These are phyloP conservation scores for Pipistrellus pipistrellus DNA, from an alignment of 2,797 vertebrate species.

Conservation along the genomic window DNA sequence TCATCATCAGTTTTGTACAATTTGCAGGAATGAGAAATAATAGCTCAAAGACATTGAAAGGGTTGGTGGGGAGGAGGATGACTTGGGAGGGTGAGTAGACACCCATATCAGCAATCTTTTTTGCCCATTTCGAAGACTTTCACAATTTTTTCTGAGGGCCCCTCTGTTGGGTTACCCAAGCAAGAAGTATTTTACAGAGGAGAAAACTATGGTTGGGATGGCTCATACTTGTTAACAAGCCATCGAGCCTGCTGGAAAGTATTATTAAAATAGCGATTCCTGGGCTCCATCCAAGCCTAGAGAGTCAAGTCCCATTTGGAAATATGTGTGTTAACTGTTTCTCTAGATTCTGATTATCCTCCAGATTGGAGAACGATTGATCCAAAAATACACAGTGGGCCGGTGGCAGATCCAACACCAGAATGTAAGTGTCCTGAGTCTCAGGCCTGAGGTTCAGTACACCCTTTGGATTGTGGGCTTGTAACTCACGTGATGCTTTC, in stretches of 20 bases:
- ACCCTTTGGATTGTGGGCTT: not conserved
- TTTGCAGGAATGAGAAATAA: not conserved
- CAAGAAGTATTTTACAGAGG: not conserved
- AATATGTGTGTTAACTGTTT: not conserved
- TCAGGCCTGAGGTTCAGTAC: not conserved
- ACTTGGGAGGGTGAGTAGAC: not conserved
- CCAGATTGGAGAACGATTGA: conserved; percentile 8
- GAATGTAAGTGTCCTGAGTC: not conserved
- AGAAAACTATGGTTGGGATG: not conserved
- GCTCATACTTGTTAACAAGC: not conserved
- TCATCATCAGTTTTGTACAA: not conserved
- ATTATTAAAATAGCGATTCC: conserved; percentile 23
- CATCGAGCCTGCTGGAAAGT: not conserved
- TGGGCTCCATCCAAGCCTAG: not conserved
- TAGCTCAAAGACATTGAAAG: not conserved
- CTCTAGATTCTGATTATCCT: not conserved
- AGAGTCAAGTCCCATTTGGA: not conserved
- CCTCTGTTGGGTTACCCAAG: not conserved
- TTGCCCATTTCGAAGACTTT: conserved; percentile 12
- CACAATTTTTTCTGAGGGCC: not conserved
- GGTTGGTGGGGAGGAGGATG: fast-evolving
- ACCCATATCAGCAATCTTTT: not conserved
- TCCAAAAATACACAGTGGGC: not conserved
- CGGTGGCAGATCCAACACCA: not conserved
- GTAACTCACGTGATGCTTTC: not conserved